phyloP scores from a whole-genome alignment of 2,113 vertebrate species.

The Aptenodytes forsteri region DNA sequence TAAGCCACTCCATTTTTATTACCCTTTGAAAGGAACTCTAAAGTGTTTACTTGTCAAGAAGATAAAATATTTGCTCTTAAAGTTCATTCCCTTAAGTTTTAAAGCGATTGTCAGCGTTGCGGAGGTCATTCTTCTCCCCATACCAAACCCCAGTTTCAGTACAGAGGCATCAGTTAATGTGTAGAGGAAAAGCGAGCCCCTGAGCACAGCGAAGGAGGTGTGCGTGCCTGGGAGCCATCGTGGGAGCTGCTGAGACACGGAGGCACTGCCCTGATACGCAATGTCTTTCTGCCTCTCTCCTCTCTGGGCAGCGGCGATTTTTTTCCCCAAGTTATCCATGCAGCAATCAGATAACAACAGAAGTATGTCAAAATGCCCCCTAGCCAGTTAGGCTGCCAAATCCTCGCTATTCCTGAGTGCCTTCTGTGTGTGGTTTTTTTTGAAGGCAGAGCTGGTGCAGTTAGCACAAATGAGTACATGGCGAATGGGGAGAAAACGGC shows the following conservation, averaged over 20 bases:
- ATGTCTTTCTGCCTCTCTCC: background rate
- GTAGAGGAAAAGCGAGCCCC: background rate
- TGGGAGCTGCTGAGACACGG: background rate
- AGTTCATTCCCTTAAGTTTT: background rate
- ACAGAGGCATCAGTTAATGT: background rate
- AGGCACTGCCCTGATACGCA: background rate
- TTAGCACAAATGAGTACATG: background rate
- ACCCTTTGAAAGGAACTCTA: background rate
- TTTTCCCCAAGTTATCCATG: background rate
- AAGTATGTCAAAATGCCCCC: background rate
- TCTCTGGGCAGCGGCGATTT: background rate
- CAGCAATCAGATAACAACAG: background rate
- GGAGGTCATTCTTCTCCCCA: background rate
- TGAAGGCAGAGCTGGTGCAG: background rate
- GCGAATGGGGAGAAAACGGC: background rate
- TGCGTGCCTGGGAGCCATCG: background rate
- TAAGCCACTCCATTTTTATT: background rate
- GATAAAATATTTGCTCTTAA: background rate
- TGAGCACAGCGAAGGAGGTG: background rate
- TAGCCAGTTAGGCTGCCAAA: background rate
- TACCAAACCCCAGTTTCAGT: background rate
- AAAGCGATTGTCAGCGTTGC: background rate
- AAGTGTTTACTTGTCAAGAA: conserved; percentile 20
- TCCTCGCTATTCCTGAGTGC: background rate
- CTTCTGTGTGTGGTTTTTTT: background rate